These are phyloP conservation scores for Suncus etruscus DNA, from an alignment of 2,113 vertebrate species.

Conservation along the genomic window DNA sequence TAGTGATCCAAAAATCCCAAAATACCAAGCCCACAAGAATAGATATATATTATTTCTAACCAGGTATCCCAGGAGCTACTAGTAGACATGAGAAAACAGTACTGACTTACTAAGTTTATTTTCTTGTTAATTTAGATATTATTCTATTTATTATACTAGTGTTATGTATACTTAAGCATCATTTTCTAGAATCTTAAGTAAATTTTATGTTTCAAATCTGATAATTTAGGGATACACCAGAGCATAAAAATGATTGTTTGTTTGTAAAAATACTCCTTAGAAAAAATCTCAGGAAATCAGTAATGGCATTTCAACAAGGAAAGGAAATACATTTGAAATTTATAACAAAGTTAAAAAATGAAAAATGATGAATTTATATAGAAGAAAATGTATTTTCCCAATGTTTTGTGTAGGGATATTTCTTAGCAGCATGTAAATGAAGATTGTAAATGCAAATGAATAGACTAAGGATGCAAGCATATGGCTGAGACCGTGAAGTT, in stretches of 20 bases:
- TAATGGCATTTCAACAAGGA: not conserved
- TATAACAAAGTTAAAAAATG: not conserved
- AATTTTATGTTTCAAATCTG: not conserved
- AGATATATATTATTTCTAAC: not conserved
- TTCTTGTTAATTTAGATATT: not conserved
- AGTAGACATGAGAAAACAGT: slow-evolving; percentile 32
- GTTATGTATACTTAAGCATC: not conserved
- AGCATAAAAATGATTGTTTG: not conserved
- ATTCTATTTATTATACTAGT: not conserved
- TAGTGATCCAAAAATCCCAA: slow-evolving; percentile 52
- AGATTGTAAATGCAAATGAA: not conserved
- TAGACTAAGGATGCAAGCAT: not conserved
- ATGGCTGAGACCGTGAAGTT: not conserved
- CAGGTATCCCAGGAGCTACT: slow-evolving; percentile 49
- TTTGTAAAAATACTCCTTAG: not conserved
- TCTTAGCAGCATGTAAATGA: not conserved
- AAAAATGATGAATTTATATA: not conserved
- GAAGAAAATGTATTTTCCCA: not conserved
- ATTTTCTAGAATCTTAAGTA: not conserved
- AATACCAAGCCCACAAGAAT: slow-evolving; percentile 37
- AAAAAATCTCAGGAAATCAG: not conserved
- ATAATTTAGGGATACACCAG: not conserved
- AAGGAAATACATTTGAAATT: not conserved
- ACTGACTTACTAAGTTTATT: slow-evolving; percentile 29
- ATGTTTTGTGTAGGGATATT: not conserved